Conservation (phyloP, 2,888 invertebrate genomes). For the Caenorhabditis plicata region DNA sequence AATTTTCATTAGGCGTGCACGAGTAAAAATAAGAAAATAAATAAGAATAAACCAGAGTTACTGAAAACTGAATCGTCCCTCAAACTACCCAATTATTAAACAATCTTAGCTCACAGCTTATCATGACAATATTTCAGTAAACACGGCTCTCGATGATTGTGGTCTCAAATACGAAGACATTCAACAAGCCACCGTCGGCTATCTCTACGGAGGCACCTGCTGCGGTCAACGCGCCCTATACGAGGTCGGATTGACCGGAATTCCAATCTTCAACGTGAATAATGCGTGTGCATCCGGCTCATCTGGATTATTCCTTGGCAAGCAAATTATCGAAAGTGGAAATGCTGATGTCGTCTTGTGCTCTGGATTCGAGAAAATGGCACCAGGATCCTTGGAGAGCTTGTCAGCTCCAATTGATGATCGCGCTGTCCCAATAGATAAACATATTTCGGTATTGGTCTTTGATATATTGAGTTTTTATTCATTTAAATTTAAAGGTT, state of each 20-base stretch:
- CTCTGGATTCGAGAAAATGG: constrained; percentile 97
- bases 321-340: constrained; percentile 88
- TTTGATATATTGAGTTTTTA: too few species aligned
- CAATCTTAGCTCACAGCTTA: background rate
- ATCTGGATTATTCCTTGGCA: constrained; percentile 84
- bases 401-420: constrained; percentile 70
- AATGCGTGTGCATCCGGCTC: constrained; percentile 98
- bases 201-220: constrained; percentile 66
- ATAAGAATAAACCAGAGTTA: too few species aligned
- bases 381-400: constrained; percentile 79
- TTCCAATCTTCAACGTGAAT: constrained; percentile 95
- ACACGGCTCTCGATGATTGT: constrained; percentile 73
- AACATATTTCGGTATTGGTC: too few species aligned
- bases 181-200: constrained; percentile 78
- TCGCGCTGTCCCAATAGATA: constrained; percentile 77
- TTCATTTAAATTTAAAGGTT: too few species aligned
- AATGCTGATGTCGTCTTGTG: constrained; percentile 85
- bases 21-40: too few species aligned
- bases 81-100: background rate
- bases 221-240: constrained; percentile 92
- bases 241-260: constrained; percentile 90
- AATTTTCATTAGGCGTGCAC: too few species aligned
- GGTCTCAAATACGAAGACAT: constrained; percentile 71
- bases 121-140: constrained; percentile 69
- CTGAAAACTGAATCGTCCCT: too few species aligned